A percentile compares a stretch with the other conserved stretches of the same genome.
Evolutionary conservation across 2,888 invertebrate genomes (phyloP).

Genomic region (Cyclophora albipunctata): DNA sequence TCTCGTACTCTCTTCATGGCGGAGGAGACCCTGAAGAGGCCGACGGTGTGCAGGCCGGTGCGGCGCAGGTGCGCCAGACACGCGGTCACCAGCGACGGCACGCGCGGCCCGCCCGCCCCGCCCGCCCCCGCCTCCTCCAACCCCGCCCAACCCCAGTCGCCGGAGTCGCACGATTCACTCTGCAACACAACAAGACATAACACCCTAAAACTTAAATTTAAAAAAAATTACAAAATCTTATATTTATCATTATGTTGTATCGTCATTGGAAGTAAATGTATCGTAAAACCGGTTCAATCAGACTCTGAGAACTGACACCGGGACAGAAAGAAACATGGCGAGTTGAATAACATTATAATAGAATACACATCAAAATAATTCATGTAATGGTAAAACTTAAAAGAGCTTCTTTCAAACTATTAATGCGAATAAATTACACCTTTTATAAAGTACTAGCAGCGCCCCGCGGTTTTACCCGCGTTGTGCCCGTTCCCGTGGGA

Average conservation of each 20-base stretch:
- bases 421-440: no score
- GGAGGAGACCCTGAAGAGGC: constrained; percentile 93
- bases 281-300: no score
- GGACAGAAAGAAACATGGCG: no score
- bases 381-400: no score
- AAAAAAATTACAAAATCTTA: background rate
- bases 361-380: no score
- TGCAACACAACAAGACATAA: constrained; percentile 50
- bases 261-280: no score
- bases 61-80: constrained; percentile 89
- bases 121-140: constrained; percentile 69
- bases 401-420: no score
- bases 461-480: no score
- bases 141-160: constrained; percentile 75
- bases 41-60: constrained; percentile 88
- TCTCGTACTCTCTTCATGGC: constrained; percentile 94
- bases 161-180: constrained; percentile 87
- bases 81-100: constrained; percentile 85
- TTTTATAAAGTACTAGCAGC: no score
- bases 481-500: no score
- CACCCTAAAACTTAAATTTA: background rate
- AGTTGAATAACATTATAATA: no score
- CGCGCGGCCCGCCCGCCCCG: constrained; percentile 62
- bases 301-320: no score
- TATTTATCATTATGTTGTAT: background rate